Conservation (phyloP, 1,140 invertebrate genomes). For the Zaprionus tsacasi region DNA sequence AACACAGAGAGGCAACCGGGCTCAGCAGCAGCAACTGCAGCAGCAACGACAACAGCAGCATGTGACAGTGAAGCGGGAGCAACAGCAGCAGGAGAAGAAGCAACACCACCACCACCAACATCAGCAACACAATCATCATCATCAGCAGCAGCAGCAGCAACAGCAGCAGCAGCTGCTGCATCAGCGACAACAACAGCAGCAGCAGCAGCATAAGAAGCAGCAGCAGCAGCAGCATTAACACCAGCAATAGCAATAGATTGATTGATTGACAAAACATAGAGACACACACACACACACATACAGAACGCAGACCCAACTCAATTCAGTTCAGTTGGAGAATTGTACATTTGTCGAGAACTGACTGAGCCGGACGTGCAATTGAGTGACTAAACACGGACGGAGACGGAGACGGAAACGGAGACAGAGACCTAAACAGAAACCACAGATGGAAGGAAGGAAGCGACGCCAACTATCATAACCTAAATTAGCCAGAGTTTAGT, state of each 20-base stretch:
- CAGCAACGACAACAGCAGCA: conserved; percentile 10
- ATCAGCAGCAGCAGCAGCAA: conserved; percentile 14
- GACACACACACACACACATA: conserved; percentile 5
- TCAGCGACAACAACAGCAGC: conserved; percentile 18
- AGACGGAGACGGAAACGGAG: too few relatives aligned
- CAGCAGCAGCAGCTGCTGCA: background rate
- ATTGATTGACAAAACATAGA: conserved; percentile 7
- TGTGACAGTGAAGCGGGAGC: conserved; percentile 19
- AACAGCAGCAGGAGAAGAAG: conserved; percentile 7
- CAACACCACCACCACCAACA: background rate
- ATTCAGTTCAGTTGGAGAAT: conserved; percentile 20
- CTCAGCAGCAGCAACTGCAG: conserved; percentile 29
- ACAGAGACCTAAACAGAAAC: too few relatives aligned
- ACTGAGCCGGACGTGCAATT: background rate
- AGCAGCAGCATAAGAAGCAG: conserved; percentile 13
- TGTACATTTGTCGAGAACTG: conserved; percentile 34
- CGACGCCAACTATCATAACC: conserved; percentile 50
- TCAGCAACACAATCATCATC: conserved; percentile 17
- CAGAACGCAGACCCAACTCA: background rate
- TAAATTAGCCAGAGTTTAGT: conserved; percentile 75
- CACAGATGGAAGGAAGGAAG: background rate
- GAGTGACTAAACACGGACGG: conserved; percentile 3
- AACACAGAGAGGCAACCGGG: conserved; percentile 10
- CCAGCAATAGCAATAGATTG: conserved; percentile 37
- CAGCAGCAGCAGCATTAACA: conserved; percentile 16